These are phyloP conservation scores for Sycophaga agraensis DNA, from an alignment of 1,140 invertebrate species.

Conservation along the genomic window DNA sequence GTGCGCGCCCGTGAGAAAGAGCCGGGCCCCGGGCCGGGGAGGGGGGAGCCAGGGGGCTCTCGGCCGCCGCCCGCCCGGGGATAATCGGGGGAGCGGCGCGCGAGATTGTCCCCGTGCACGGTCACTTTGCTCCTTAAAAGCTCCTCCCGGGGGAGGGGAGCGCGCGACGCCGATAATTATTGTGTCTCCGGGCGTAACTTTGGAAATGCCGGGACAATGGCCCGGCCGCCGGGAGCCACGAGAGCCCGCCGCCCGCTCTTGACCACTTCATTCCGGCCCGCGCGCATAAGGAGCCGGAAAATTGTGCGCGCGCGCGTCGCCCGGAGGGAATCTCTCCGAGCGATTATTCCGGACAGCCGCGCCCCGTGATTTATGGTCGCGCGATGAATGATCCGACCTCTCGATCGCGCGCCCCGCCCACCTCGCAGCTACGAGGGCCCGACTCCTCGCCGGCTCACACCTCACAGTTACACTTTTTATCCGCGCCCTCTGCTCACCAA, in stretches of 20 bases:
- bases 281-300: neutral
- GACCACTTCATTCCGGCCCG: conserved; percentile 34
- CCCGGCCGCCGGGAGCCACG: conserved; percentile 34
- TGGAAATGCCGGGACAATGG: conserved; percentile 31
- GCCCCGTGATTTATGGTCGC: neutral
- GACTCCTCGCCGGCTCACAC: no score
- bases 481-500: no score
- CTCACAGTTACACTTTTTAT: no score
- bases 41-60: neutral
- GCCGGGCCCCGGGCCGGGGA: neutral
- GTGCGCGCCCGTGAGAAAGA: conserved; percentile 10
- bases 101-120: neutral
- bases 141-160: neutral
- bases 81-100: neutral
- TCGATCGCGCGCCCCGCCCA: no score
- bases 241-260: conserved; percentile 25
- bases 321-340: neutral
- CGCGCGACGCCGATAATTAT: conserved; percentile 28
- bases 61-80: neutral
- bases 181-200: conserved; percentile 25
- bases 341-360: no score
- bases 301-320: neutral
- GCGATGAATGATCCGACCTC: neutral
- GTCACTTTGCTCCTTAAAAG: conserved; percentile 22
- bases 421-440: no score